phyloP scores from a whole-genome alignment of 2,797 vertebrate genomes.

The Mormyrops attenuatus region DNA sequence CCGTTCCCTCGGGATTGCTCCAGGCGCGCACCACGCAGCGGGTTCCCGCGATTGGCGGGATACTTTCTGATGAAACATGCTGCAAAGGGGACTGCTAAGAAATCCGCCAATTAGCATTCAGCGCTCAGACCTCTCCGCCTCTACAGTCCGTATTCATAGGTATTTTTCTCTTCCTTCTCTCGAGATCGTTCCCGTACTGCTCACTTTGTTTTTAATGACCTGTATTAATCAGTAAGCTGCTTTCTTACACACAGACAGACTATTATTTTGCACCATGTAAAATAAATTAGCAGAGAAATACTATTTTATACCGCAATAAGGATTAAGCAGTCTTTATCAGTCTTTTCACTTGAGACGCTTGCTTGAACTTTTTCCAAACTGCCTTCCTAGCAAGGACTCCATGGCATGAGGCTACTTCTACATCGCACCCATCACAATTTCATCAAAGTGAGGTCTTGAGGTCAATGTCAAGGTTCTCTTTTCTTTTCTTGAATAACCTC shows the following conservation, averaged over 20 bases:
- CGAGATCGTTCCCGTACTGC: background rate
- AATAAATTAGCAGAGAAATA: background rate
- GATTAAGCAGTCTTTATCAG: background rate
- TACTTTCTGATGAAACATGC: conserved; percentile 13
- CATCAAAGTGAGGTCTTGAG: background rate
- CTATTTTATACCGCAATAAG: background rate
- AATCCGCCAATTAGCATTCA: background rate
- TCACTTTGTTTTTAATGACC: background rate
- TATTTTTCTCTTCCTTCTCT: background rate
- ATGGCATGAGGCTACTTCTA: background rate
- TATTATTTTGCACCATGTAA: background rate
- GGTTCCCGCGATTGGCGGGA: background rate
- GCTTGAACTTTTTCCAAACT: background rate
- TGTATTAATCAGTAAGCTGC: background rate
- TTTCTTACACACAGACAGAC: background rate
- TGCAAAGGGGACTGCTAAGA: conserved; percentile 1
- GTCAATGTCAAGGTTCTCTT: background rate
- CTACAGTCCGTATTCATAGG: background rate
- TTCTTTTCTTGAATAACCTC: background rate
- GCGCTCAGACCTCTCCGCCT: background rate
- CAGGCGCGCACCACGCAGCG: background rate
- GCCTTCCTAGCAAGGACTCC: background rate
- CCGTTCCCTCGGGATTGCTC: background rate
- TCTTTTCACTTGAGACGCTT: background rate
- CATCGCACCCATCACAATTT: background rate